Evolutionary conservation across 2,888 invertebrate genomes (phyloP).

Genomic region (Drosophila pseudotakahashii): DNA sequence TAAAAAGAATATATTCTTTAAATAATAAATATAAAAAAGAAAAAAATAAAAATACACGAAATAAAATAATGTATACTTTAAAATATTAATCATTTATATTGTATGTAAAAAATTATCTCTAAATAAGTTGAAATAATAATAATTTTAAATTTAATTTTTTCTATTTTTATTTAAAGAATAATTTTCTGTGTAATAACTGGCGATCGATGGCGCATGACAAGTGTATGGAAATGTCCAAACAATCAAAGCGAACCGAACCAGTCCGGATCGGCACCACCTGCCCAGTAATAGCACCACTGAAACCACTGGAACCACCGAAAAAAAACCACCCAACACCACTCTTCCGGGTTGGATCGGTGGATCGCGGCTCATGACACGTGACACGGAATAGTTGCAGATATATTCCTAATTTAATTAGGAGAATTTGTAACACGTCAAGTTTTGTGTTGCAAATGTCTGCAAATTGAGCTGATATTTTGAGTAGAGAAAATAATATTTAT

Average conservation of each 20-base stretch:
- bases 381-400: slow-evolving; percentile 2
- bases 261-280: slow-evolving; percentile 20
- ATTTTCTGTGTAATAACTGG: slow-evolving; percentile 10
- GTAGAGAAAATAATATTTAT: no score
- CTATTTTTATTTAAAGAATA: no score
- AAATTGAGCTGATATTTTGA: not conserved
- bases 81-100: no score
- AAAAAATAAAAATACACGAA: no score
- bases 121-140: no score
- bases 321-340: slow-evolving; percentile 4
- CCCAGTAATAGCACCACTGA: slow-evolving; percentile 3
- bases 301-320: not conserved
- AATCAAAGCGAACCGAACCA: slow-evolving; percentile 37
- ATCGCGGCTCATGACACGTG: slow-evolving; percentile 19
- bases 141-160: no score
- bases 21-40: no score
- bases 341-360: slow-evolving; percentile 22
- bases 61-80: no score
- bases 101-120: no score
- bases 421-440: not conserved
- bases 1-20: no score
- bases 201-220: slow-evolving; percentile 52
- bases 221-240: slow-evolving; percentile 62
- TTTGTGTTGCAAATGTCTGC: not conserved
- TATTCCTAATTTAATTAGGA: slow-evolving; percentile 10